Evolutionary conservation across 2,888 invertebrate species (phyloP).

Genomic region (Epinotia demarniana): DNA sequence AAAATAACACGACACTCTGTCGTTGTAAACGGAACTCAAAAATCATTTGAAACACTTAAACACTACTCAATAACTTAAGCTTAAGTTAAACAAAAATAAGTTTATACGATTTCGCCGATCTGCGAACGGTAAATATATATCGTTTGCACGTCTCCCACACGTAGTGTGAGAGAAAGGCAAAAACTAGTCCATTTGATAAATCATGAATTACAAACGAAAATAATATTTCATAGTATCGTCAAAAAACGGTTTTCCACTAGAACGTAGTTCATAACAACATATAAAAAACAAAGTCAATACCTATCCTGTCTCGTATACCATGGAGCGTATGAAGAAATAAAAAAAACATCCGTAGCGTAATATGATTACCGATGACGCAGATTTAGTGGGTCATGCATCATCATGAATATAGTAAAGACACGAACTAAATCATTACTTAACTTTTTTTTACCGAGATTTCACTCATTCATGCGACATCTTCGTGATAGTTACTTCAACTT

Average conservation of each 20-base stretch:
- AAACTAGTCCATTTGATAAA: not conserved
- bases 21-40: conserved; percentile 9
- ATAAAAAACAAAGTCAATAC: not conserved
- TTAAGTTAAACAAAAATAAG: conserved; percentile 13
- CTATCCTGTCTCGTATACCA: not conserved
- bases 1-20: conserved; percentile 12
- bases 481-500: not conserved
- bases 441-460: too few relatives aligned
- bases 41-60: conserved; percentile 16
- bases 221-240: not conserved
- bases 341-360: not conserved
- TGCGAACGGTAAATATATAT: not conserved
- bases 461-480: too few relatives aligned
- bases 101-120: conserved; percentile 4
- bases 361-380: not conserved
- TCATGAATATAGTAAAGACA: not conserved
- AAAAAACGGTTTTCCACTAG: not conserved
- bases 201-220: not conserved
- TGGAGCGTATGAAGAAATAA: not conserved
- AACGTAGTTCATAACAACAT: conserved; percentile 1
- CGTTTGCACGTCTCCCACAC: not conserved
- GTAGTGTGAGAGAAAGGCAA: not conserved
- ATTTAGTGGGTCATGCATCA: not conserved
- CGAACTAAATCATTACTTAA: too few relatives aligned
- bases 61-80: conserved; percentile 23